These are phyloP conservation scores for Vespertilio murinus DNA, from an alignment of 2,797 vertebrate genomes.

Conservation along the genomic window DNA sequence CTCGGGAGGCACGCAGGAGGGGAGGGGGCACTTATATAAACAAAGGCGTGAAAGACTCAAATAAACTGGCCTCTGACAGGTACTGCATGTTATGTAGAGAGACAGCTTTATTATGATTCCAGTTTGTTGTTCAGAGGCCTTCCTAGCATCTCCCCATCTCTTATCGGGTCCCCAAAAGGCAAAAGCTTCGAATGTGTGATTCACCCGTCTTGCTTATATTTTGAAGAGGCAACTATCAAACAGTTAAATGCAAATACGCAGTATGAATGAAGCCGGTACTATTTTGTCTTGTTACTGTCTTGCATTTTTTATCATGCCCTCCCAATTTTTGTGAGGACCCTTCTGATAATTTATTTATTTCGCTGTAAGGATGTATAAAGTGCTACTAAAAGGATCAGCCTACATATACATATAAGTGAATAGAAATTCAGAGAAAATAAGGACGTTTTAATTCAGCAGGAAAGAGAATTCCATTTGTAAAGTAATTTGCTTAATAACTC, in stretches of 20 bases:
- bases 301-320: conserved; percentile 10
- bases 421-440: conserved; percentile 1
- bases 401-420: not conserved
- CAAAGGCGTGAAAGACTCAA: conserved; percentile 83
- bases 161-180: conserved; percentile 59
- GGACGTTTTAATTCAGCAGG: not conserved
- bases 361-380: not conserved
- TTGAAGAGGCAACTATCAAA: not conserved
- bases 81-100: conserved; percentile 82
- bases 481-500: not conserved
- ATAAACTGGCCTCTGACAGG: conserved; percentile 87
- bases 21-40: conserved; percentile 82
- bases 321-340: not conserved
- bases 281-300: conserved; percentile 47
- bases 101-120: conserved; percentile 84
- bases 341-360: conserved; percentile 19
- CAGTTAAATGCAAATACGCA: not conserved
- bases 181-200: conserved; percentile 40
- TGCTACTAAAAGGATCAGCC: not conserved
- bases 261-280: not conserved
- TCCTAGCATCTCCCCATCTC: conserved; percentile 58
- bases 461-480: conserved; percentile 32
- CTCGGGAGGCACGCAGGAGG: conserved; percentile 82
- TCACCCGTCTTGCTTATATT: not conserved
- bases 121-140: conserved; percentile 62